Base-by-base conservation (phyloP, 2,888 invertebrate species). In the Drosophila cracens region DNA sequence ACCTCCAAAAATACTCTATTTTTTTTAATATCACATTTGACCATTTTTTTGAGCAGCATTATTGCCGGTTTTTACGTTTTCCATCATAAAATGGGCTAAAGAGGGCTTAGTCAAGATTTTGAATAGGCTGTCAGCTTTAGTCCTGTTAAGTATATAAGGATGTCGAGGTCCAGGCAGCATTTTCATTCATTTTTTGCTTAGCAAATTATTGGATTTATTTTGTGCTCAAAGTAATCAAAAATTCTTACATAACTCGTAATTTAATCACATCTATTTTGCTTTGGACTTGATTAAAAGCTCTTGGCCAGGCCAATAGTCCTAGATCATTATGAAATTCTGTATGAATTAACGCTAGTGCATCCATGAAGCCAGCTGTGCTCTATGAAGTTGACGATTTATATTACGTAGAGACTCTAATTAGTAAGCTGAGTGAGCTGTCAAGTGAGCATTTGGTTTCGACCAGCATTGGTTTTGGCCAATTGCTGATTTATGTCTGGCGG, bases 401-500 rank as follows among this genome's bases (percentile, higher is more conserved):
- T n/a, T 21, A 51, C 21, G 10, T n/a, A 51, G 53, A 21, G 16
- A 4, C 11, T 10, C 52, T 52, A 78, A 76, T 78, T 67, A 72
- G 67, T 60, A 63, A 67, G 33, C 51, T 25, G 53, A 49, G n/a
- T 63, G 21, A 25, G 36, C 48, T 56, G 16, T 33, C 16, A 43
- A 54, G 18, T 27, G 25, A 25, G 54, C 18, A 18, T 54, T 36
- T 56, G 53, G 18, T 18, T 16, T 38, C 11, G 57, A n/a, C 56
- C 38, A 38, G 38, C 56, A n/a, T 56, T 29, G 56, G 27, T 57
- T 56, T 38, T n/a, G 57, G 51, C 16, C 29, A 53, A 34, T 49
- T 60, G 21, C 56, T 68, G 75, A 79, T 75, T 83, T 78, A 82
- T 75, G 84, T 25, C 38, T 56, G 61, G 38, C 46, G 49, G 60